Evolutionary conservation across 2,888 invertebrate genomes (phyloP).

Genomic region (Drosophila siamana): DNA sequence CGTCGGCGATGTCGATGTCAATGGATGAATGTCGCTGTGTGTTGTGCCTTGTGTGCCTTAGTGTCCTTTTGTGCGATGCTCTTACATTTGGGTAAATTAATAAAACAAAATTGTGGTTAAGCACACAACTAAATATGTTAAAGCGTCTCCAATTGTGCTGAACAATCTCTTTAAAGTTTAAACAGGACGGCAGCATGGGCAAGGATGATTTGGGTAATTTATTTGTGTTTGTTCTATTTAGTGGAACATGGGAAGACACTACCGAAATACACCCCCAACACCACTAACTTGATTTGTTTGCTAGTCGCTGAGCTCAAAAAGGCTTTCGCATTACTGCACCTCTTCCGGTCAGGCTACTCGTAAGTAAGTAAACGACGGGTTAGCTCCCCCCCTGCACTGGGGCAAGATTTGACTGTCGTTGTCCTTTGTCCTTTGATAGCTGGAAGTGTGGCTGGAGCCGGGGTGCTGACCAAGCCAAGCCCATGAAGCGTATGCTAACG

Average conservation of each 20-base stretch:
- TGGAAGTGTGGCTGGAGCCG: background rate
- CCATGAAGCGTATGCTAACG: conserved; percentile 64
- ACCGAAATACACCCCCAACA: too few relatives aligned
- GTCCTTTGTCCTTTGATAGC: conserved; percentile 1
- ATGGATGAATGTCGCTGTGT: background rate
- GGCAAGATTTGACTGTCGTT: conserved; percentile 12
- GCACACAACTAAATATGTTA: conserved; percentile 25
- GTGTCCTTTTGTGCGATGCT: conserved; percentile 56
- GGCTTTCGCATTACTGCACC: conserved; percentile 53
- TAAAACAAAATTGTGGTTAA: conserved; percentile 50
- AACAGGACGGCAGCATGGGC: background rate
- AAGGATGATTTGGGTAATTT: conserved; percentile 1
- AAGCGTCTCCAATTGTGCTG: conserved; percentile 15
- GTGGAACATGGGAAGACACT: background rate
- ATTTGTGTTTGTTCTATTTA: conserved; percentile 6
- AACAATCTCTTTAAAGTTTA: conserved; percentile 7
- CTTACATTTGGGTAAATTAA: conserved; percentile 46
- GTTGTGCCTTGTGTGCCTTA: background rate
- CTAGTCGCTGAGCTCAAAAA: conserved; percentile 27
- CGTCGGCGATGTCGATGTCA: conserved; percentile 7
- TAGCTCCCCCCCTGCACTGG: conserved; percentile 43
- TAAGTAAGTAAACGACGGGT: conserved; percentile 19
- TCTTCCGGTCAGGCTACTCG: conserved; percentile 50
- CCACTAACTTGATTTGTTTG: conserved; percentile 32
- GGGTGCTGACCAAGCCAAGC: conserved; percentile 59